Evolutionary conservation across 1,140 invertebrate species (phyloP).

Genomic region (Drosophila leontia): DNA sequence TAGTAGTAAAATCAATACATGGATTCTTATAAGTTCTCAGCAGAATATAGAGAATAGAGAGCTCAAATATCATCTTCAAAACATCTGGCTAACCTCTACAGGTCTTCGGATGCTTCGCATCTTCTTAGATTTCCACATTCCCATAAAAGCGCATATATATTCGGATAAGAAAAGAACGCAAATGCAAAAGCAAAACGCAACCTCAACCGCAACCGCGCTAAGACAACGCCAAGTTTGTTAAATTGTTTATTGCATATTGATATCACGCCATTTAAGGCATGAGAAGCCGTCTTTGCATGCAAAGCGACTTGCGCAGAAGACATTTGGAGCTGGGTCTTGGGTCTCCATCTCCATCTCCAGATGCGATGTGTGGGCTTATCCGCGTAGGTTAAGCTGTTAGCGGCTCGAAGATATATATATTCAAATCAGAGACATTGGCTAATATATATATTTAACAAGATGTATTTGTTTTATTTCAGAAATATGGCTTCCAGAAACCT

Average conservation of each 20-base stretch:
- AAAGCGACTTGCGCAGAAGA: conserved; percentile 49
- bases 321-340: conserved; percentile 43
- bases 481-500: conserved; percentile 55
- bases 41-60: neutral
- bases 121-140: conserved; percentile 72
- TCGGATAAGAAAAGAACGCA: conserved; percentile 39
- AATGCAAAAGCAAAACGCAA: conserved; percentile 41
- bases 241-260: conserved; percentile 83
- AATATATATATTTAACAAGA: conserved; percentile 31
- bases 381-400: conserved; percentile 36
- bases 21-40: too few species aligned
- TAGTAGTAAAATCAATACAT: too few species aligned
- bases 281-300: conserved; percentile 69
- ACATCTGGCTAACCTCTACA: conserved; percentile 10
- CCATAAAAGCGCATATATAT: conserved; percentile 57
- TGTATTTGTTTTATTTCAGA: conserved; percentile 47
- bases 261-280: conserved; percentile 76
- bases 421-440: conserved; percentile 24
- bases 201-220: conserved; percentile 48
- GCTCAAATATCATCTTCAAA: conserved; percentile 2
- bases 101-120: conserved; percentile 35
- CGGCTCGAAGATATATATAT: conserved; percentile 13
- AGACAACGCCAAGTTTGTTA: conserved; percentile 78
- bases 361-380: conserved; percentile 23
- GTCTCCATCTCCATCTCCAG: neutral